Percentiles rank a stretch among this genome's conserved stretches.
These are phyloP conservation scores for Esox lucius DNA, from an alignment of 2,797 vertebrate species.

Conservation along the genomic window DNA sequence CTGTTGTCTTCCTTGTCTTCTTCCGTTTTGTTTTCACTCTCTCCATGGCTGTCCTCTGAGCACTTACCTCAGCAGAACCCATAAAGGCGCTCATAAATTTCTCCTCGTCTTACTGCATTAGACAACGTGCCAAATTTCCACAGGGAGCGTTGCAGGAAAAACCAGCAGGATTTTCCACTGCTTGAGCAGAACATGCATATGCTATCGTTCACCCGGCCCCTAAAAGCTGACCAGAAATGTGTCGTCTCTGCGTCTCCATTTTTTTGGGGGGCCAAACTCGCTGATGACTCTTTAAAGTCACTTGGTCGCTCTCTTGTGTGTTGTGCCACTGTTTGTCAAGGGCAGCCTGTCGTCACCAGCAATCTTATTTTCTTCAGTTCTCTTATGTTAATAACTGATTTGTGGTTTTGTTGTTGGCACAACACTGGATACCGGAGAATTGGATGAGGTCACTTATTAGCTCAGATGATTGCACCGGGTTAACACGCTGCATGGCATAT, in stretches of 20 bases:
- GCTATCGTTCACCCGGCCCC: constrained; percentile 36
- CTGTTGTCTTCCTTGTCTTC: background rate
- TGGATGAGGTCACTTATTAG: background rate
- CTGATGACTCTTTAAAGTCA: constrained; percentile 56
- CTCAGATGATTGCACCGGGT: background rate
- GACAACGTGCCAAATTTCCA: constrained; percentile 49
- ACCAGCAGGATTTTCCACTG: constrained; percentile 54
- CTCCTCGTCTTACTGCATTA: constrained; percentile 37
- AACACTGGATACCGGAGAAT: background rate
- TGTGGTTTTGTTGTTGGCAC: background rate
- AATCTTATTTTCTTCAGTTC: background rate
- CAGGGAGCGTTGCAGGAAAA: constrained; percentile 34
- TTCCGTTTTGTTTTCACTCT: constrained; percentile 2
- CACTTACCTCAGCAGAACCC: constrained; percentile 23
- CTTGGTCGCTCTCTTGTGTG: constrained; percentile 22
- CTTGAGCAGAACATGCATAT: constrained; percentile 50
- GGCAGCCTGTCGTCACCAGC: constrained; percentile 14
- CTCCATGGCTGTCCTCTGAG: constrained; percentile 20
- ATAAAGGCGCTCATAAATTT: constrained; percentile 49
- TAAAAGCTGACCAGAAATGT: constrained; percentile 45
- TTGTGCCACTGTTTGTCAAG: constrained; percentile 30
- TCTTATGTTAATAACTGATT: background rate
- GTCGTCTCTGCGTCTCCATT: constrained; percentile 28
- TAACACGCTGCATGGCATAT: background rate
- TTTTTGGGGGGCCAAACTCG: constrained; percentile 47